Conservation (phyloP, 1,140 invertebrate genomes). For the Drosophila nannoptera region DNA sequence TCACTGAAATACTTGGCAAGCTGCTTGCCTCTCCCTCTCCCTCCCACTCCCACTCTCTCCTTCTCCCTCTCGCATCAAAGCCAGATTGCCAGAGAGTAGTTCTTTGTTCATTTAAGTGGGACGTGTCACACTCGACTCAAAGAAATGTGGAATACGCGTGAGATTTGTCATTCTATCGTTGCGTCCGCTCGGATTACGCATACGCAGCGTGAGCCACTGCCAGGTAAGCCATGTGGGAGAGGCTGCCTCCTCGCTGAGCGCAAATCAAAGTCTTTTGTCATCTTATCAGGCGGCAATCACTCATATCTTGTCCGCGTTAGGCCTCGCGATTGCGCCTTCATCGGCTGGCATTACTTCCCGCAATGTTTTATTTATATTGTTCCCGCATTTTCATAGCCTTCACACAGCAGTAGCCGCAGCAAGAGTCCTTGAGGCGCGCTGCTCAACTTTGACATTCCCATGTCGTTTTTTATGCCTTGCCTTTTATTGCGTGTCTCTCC, state of each 20-base stretch:
- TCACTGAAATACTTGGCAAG: background rate
- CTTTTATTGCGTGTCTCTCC: slow-evolving; percentile 53
- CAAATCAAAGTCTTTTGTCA: slow-evolving; percentile 32
- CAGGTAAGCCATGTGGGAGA: slow-evolving; percentile 24
- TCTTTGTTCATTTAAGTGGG: slow-evolving; percentile 16
- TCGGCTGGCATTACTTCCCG: slow-evolving; percentile 13
- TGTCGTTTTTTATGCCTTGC: slow-evolving; percentile 45
- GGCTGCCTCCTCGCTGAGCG: slow-evolving; percentile 2
- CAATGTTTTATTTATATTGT: slow-evolving; percentile 48
- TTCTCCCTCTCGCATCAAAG: slow-evolving; percentile 2
- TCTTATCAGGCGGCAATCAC: slow-evolving; percentile 11
- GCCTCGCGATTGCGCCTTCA: slow-evolving; percentile 18
- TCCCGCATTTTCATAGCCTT: slow-evolving; percentile 49
- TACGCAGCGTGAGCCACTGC: slow-evolving; percentile 19
- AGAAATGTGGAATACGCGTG: slow-evolving; percentile 30
- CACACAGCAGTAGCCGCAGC: slow-evolving; percentile 47
- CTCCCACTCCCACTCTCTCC: too few relatives aligned
- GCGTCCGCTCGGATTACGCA: slow-evolving; percentile 13
- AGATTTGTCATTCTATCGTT: slow-evolving; percentile 34
- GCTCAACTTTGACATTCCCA: slow-evolving; percentile 45
- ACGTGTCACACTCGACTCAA: slow-evolving; percentile 20
- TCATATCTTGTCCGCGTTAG: slow-evolving; percentile 16
- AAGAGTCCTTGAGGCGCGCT: slow-evolving; percentile 35
- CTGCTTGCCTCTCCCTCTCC: background rate
- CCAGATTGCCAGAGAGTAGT: slow-evolving; percentile 4